Evolutionary conservation across 2,797 vertebrate genomes (phyloP), one percentile per base, ranked within the genome.

Genomic region (Sebastes variabilis): DNA sequence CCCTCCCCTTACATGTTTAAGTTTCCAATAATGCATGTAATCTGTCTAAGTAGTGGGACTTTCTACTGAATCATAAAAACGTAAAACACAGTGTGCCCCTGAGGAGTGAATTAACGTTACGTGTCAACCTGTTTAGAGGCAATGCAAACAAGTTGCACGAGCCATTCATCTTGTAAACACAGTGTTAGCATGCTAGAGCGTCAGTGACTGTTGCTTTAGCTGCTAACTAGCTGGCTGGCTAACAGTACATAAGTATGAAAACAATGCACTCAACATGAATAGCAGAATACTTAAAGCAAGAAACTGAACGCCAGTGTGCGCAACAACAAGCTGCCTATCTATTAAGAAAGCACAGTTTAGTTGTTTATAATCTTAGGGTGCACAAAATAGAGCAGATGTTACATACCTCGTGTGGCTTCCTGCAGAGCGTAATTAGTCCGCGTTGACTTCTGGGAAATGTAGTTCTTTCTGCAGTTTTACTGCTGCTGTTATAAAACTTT

Each of bases 61-160:
- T 30, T 10, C 13, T n/a, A 6, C 13, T 49, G 1, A 16, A 58
- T 27, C 22, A 4, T 10, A 20, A 12, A 6, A 4, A 13, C 12
- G 25, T 18, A 1, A 52, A 64, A 27, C 18, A 24, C 5, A 36
- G 34, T 36, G 34, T 36, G 34, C 34, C 34, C 3, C 9, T 7
- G 13, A 2, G 13, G 10, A 38, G 7, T 52, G 3, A 16, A 14
- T 5, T 4, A 54, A 4, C 52, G 18, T 30, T 16, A 66, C 24
- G 46, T 38, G 32, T 10, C 16, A 2, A 6, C 2, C 8, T 11
- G 22, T 74, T 18, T 13, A 27, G 5, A 18, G 3, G 1, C 36
- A 77, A 36, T 6, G 14, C 14, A 79, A 83, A 80, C 24, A 75
- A 75, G 58, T 77, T 82, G 66, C 68, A 87, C 72, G 77, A 89